Base-by-base conservation (phyloP, 2,888 invertebrate species). In the Geophilus truncorum region DNA sequence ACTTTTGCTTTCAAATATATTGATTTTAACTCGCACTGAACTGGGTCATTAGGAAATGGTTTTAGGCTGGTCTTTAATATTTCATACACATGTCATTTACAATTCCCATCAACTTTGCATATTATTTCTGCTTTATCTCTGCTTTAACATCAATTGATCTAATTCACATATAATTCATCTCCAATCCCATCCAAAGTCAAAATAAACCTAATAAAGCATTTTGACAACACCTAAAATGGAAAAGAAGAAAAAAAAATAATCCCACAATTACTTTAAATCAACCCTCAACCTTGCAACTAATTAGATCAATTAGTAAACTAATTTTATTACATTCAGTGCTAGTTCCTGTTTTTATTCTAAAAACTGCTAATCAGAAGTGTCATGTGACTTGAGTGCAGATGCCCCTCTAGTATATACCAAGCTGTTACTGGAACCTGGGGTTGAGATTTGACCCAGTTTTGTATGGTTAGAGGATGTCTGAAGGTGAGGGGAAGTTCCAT, bases 401-500 rank as follows among this genome's bases (percentile, higher is more conserved):
- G 70, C 70, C 15, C 18, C 70, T 70, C 70, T 10, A 21, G 25
- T 21, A 23, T 21, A 12, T 5, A 51, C 51, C 51, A 25, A 12
- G 25, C 25, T 2, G 25, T 6, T 70, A 70, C n/a, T 70, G 25
- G n/a, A 28, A 51, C 70, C 70, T 28, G n/a, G 70, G 21, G 70
- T 70, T 70, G 28, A 4, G 28, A 70, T 70, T 70, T 70, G 70
- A 70, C 70, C 70, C 15, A 70, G 70, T 70, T 70, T 70, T 70
- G 25, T 70, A 15, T 70, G 25, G 70, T 70, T 70, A 70, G 70
- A 70, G 70, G 70, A 70, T 70, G 70, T 70, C 70, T 70, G 70
- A 70, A 70, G 70, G 70, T 70, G 70, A 70, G 70, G 70, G 70
- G 9, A 70, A 28, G 70, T 70, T 70, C 70, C 70, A 70, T 70